Conservation (phyloP, 2,113 vertebrate genomes). For the Zingel zingel region DNA sequence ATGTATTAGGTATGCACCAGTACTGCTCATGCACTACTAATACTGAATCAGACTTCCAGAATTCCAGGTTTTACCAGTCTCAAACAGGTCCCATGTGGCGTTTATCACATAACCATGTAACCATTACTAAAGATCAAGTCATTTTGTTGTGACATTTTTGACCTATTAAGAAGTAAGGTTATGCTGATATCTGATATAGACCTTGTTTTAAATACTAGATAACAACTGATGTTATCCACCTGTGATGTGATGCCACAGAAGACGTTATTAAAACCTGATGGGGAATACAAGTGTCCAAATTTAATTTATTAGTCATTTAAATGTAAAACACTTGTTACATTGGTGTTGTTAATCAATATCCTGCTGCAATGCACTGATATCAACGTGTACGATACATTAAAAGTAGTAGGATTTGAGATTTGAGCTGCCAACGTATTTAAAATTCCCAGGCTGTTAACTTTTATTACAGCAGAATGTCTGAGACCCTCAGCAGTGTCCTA, state of each 20-base stretch:
- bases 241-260: neutral
- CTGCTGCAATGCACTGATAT: neutral
- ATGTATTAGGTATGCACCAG: slow-evolving; percentile 37
- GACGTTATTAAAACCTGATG: neutral
- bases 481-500: no score
- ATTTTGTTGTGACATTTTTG: neutral
- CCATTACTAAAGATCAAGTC: neutral
- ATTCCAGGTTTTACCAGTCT: slow-evolving; percentile 10
- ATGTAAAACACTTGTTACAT: neutral
- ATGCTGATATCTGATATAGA: neutral
- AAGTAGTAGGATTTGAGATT: neutral
- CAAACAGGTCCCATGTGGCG: neutral
- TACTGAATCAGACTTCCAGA: slow-evolving; percentile 11
- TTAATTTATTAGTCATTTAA: no score
- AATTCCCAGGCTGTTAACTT: neutral
- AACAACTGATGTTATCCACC: neutral
- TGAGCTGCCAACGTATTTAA: neutral
- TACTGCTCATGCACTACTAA: neutral
- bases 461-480: neutral
- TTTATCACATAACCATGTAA: slow-evolving; percentile 2
- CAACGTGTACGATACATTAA: neutral
- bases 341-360: neutral
- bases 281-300: no score
- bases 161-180: no score
- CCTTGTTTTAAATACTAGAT: neutral